These are phyloP conservation scores for Drosophila melanica DNA, from an alignment of 1,140 invertebrate species.

Conservation along the genomic window DNA sequence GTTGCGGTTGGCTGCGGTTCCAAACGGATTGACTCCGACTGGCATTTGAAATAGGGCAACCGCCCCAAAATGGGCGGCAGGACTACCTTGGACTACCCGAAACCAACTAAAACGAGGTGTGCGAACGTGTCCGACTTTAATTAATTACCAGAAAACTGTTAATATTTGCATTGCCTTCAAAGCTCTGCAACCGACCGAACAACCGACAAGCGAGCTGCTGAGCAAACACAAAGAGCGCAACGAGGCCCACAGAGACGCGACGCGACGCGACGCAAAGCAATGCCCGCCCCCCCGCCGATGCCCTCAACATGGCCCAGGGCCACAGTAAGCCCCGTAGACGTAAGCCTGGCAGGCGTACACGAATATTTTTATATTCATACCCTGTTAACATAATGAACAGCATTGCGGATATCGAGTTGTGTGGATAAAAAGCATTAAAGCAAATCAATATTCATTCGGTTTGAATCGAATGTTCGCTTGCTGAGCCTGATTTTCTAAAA, in stretches of 20 bases:
- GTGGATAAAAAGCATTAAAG: too few relatives aligned
- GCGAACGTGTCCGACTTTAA: conserved; percentile 57
- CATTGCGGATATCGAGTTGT: background rate
- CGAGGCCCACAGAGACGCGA: conserved; percentile 10
- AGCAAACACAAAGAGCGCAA: conserved; percentile 55
- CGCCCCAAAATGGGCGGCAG: background rate
- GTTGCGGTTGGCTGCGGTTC: too few relatives aligned
- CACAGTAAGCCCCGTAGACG: background rate
- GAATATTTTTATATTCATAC: conserved; percentile 28
- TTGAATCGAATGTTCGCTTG: too few relatives aligned
- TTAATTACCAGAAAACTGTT: conserved; percentile 76
- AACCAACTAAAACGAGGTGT: conserved; percentile 8
- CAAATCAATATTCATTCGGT: too few relatives aligned
- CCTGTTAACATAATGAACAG: conserved; percentile 7
- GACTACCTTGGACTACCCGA: background rate
- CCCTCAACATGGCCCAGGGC: background rate
- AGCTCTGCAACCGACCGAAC: conserved; percentile 9
- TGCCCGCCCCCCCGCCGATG: too few relatives aligned
- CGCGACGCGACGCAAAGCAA: too few relatives aligned
- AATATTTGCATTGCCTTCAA: conserved; percentile 68
- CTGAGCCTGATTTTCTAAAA: too few relatives aligned
- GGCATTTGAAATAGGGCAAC: background rate
- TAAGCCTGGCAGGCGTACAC: conserved; percentile 5
- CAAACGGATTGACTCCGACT: too few relatives aligned
- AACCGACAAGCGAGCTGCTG: conserved; percentile 15